Conservation (phyloP, 2,888 invertebrate genomes). For the Ophioninae sp. region DNA sequence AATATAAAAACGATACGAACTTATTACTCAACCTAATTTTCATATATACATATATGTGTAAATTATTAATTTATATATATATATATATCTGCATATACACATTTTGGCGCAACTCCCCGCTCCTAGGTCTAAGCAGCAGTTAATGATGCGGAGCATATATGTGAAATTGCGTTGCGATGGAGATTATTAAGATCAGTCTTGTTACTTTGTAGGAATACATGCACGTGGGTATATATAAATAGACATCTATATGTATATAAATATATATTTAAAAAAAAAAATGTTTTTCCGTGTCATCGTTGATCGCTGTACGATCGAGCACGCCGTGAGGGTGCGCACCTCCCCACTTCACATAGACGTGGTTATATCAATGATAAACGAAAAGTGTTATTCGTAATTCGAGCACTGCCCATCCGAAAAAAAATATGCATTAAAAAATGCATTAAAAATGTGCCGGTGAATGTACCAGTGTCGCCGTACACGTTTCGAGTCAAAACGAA, state of each 20-base stretch:
- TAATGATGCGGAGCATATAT: conserved; percentile 63
- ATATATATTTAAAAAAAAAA: conserved; percentile 16
- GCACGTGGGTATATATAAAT: conserved; percentile 13
- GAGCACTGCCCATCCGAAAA: conserved; percentile 60
- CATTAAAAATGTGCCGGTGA: conserved; percentile 14
- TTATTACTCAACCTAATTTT: too few species aligned
- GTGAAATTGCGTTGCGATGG: conserved; percentile 58
- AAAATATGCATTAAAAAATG: too few species aligned
- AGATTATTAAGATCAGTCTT: conserved; percentile 58
- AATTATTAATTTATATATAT: too few species aligned
- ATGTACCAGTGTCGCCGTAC: conserved; percentile 41
- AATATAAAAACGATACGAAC: too few species aligned
- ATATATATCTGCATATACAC: conserved; percentile 26
- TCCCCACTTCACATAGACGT: conserved; percentile 68
- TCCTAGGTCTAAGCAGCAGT: conserved; percentile 74
- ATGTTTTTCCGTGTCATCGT: conserved; percentile 53
- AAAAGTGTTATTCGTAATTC: conserved; percentile 51
- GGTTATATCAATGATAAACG: conserved; percentile 33
- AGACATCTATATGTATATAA: conserved; percentile 22
- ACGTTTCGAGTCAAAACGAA: conserved; percentile 19
- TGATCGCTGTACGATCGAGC: conserved; percentile 62
- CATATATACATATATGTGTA: too few species aligned
- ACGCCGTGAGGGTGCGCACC: conserved; percentile 78
- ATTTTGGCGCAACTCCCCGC: conserved; percentile 78
- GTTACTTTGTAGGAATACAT: conserved; percentile 20